Base-by-base conservation (phyloP, 2,888 invertebrate species). In the Polyommatus iphigenia region DNA sequence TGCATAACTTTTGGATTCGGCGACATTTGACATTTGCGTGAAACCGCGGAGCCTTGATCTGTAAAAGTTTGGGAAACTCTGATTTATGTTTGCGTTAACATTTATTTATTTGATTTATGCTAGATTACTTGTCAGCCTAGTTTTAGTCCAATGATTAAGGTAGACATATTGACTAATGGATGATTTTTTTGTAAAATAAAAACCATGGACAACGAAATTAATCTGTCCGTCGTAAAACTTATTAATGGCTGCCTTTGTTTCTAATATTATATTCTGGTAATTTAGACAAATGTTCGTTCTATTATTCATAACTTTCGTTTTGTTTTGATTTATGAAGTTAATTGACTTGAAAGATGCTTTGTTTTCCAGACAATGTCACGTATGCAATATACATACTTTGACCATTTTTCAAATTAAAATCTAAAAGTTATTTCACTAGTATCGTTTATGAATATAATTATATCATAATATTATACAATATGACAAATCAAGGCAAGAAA, bases 251-350 rank as follows among this genome's bases (percentile, higher is more conserved):
- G 50, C 46, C 29, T 54, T 75, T 75, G 54, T 75, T 54, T 75
- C 75, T 54, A 54, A 75, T 75, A 50, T 29, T 54, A 75, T 75
- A 29, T 54, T 77, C 24, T n/a, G 32, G 77, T 83, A 82, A 84
- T 84, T 82, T 77, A 79, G 81, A 82, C 81, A 81, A 83, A 83
- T 83, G 72, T 83, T 82, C 81, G 81, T 84, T 81, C 79, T 82
- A 84, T 84, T 85, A 85, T 85, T 85, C 83, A 84, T 82, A 79
- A 81, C 81, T 80, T 83, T 81, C 82, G 71, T 78, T 80, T 72
- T 79, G 80, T 73, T 81, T 79, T 82, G 83, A 82, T 81, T 82
- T 81, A 82, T 83, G 81, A 81, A 81, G 79, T 72, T 72, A 77
- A 77, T 77, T 72, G 72, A 41, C 72, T 71, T 73, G 24, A 50